These are phyloP conservation scores for Mimachlamys varia DNA, from an alignment of 2,888 invertebrate species.

Conservation along the genomic window DNA sequence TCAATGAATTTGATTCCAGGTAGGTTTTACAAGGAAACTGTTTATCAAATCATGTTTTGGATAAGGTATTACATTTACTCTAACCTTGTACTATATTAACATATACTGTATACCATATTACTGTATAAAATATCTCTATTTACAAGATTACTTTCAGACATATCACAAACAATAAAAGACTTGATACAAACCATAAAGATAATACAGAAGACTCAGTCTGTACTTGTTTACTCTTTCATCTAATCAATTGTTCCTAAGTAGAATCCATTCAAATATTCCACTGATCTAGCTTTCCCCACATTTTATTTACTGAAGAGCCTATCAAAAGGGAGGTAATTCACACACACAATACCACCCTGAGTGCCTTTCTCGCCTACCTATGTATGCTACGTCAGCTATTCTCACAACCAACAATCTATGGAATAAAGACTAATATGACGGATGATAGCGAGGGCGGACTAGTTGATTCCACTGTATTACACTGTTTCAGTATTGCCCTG, in stretches of 20 bases:
- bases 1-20: no score
- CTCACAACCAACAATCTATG: background rate
- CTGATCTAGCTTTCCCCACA: background rate
- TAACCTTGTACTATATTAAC: background rate
- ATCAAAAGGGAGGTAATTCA: constrained; percentile 23
- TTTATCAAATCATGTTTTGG: no score
- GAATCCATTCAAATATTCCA: background rate
- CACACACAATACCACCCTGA: background rate
- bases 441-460: background rate
- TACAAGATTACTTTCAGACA: background rate
- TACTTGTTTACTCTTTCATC: constrained; percentile 19
- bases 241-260: background rate
- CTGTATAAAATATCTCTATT: background rate
- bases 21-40: no score
- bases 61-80: background rate
- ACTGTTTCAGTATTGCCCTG: background rate
- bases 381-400: background rate
- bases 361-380: background rate
- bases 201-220: background rate
- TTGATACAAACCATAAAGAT: background rate
- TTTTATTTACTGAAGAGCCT: background rate
- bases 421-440: background rate
- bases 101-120: no score
- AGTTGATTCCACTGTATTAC: constrained; percentile 1
- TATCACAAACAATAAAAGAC: background rate